Evolutionary conservation across 1,140 invertebrate genomes (phyloP), one percentile per base, ranked within the genome.

Genomic region (Battus philenor): DNA sequence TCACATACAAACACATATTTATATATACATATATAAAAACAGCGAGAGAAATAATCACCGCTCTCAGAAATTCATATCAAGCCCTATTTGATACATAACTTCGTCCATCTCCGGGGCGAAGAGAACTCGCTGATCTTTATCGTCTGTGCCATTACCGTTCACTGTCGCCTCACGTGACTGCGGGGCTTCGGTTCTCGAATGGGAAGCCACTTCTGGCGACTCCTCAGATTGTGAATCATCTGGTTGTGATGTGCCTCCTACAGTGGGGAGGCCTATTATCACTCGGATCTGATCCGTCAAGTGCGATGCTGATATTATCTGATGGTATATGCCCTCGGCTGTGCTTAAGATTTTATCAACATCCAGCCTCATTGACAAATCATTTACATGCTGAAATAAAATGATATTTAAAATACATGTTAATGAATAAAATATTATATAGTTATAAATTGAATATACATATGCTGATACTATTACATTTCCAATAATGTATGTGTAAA

Each of bases 251-350:
- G 56, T 33, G 4, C 16, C 8, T 8, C 50, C 34, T 4, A 86
- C 44, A 0, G 83, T 57, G 4, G 86, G 80, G 18, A 93, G 71
- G 0, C 92, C 93, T 24, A 94, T 87, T 44, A 94, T 92, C 4
- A 86, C 66, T 17, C 92, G 85, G 26, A 94, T 88, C 10, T 89
- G 86, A 58, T 93, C 90, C 0, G 92, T 90, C 20, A 95, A 69
- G 54, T 91, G 88, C 4, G 89, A 89, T 0, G 92, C 88, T 17
- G 89, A 89, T 65, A 90, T 89, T 0, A 97, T 88, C 74, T 97
- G 95, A 59, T 92, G 79, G 74, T 93, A 98, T 54, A 98, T 97
- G 6, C 93, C 93, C 80, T 98, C 96, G 0, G 97, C 96, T 62
- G 92, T 92, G 46, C 91, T 91, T 8, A 99, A 72, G 7, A 93